Evolutionary conservation across 1,140 invertebrate species (phyloP).

Genomic region (Andrena cerasifolii): DNA sequence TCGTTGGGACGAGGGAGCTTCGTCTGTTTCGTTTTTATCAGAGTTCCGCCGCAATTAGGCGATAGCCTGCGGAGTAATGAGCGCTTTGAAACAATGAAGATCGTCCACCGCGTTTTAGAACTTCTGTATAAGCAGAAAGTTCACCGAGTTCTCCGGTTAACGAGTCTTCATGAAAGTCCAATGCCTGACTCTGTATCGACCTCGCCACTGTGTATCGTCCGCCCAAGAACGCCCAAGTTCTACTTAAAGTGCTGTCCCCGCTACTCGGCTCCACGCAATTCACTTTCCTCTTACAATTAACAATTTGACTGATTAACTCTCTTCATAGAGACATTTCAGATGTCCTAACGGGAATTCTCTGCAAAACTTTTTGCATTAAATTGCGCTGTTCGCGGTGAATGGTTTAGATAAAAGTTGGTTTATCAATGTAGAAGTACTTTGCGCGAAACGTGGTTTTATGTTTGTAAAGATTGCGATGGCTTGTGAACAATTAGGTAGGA

Average conservation of each 20-base stretch:
- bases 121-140: slow-evolving; percentile 27
- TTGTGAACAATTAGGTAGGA: too few relatives aligned
- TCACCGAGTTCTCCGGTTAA: background rate
- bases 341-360: background rate
- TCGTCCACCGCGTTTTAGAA: background rate
- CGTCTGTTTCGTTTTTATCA: background rate
- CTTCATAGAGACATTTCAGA: background rate
- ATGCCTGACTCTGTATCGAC: slow-evolving; percentile 1
- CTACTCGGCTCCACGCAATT: background rate
- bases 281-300: background rate
- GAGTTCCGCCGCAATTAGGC: slow-evolving; percentile 11
- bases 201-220: background rate
- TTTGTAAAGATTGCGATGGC: too few relatives aligned
- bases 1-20: too few relatives aligned
- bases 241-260: background rate
- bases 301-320: background rate
- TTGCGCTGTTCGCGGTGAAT: too few relatives aligned
- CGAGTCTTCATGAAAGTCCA: slow-evolving; percentile 23
- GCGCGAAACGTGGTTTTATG: too few relatives aligned
- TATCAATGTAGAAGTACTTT: too few relatives aligned
- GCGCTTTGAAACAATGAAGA: slow-evolving; percentile 14
- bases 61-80: slow-evolving; percentile 4
- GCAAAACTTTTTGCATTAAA: too few relatives aligned
- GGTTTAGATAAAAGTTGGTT: too few relatives aligned
- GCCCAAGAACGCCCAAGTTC: background rate